phyloP scores from a whole-genome alignment of 1,140 invertebrate genomes.

The Drosophila paulistorum region DNA sequence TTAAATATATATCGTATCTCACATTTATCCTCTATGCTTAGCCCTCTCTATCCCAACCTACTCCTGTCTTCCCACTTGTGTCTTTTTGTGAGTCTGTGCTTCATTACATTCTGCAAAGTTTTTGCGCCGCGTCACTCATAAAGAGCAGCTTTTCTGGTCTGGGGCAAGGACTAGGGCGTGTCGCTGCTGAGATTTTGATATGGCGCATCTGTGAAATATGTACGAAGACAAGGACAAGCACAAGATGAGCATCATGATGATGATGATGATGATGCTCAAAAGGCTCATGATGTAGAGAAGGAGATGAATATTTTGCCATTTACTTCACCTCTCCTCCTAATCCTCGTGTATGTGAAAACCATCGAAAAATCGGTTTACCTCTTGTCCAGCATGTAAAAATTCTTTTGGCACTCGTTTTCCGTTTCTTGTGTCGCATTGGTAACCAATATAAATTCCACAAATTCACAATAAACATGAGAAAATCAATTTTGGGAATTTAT shows the following conservation, averaged over 20 bases:
- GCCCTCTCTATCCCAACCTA: not conserved
- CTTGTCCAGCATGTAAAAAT: slow-evolving; percentile 29
- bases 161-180: slow-evolving; percentile 30
- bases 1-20: slow-evolving; percentile 36
- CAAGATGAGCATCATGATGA: not conserved
- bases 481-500: slow-evolving; percentile 77
- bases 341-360: not conserved
- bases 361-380: slow-evolving; percentile 6
- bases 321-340: not conserved
- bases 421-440: slow-evolving; percentile 61
- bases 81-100: slow-evolving; percentile 14
- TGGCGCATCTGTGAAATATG: slow-evolving; percentile 39
- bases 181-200: slow-evolving; percentile 46
- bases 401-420: slow-evolving; percentile 26
- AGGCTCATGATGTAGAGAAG: not conserved
- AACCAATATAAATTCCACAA: slow-evolving; percentile 77
- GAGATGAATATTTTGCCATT: slow-evolving; percentile 3
- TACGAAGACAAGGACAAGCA: slow-evolving; percentile 8
- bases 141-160: slow-evolving; percentile 38
- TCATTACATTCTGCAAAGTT: slow-evolving; percentile 60
- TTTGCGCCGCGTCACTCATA: slow-evolving; percentile 63
- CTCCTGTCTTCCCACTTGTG: not conserved
- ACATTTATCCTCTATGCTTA: slow-evolving; percentile 32
- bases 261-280: not conserved
- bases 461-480: slow-evolving; percentile 77